Evolutionary conservation across 2,888 invertebrate genomes (phyloP), one percentile per base, ranked within the genome.

Genomic region (Euzophera pinguis): DNA sequence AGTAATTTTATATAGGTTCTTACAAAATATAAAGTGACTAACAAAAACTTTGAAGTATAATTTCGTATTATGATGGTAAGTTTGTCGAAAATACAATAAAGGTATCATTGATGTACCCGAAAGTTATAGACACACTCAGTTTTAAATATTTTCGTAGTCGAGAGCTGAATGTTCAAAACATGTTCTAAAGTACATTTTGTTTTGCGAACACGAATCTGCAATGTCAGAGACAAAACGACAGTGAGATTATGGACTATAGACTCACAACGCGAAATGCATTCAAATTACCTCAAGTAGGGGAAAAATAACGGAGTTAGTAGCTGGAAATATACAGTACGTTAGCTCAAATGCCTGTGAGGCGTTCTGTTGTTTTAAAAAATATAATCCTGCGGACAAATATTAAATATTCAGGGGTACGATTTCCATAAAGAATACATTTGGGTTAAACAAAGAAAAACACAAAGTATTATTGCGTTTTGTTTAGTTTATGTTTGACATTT

Each of bases 221-320:
- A 29, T 43, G 29, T 43, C 38, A 14, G 32, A 45, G 45, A 45
- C 45, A 16, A 32, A 45, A 45, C 16, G 34, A 45, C 45, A 34
- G 32, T 39, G 45, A 45, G 45, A 45, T 45, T 32, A 45, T 45
- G 45, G 45, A 27, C 49, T 39, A 39, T 41, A 47, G 59, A 52
- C 59, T 45, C 41, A 32, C 51, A 41, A 47, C 56, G 58, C 59
- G 55, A 56, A 63, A 63, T 63, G 63, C 62, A 66, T 65, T 63
- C 60, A 64, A 63, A 65, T 65, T 55, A 53, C 43, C 53, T 14
- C 50, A 38, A 60, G 55, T 55, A 50, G 57, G 55, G 49, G 41
- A 47, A 42, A 42, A 52, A 34, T 39, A 9, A 39, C 39, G 8
- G 39, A 39, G 39, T 12, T 37, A 12, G n/a, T 39, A 10, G 10